These are phyloP conservation scores for Phenganax marumi DNA, from an alignment of 92 coral and sea anemone genomes.

Conservation along the genomic window DNA sequence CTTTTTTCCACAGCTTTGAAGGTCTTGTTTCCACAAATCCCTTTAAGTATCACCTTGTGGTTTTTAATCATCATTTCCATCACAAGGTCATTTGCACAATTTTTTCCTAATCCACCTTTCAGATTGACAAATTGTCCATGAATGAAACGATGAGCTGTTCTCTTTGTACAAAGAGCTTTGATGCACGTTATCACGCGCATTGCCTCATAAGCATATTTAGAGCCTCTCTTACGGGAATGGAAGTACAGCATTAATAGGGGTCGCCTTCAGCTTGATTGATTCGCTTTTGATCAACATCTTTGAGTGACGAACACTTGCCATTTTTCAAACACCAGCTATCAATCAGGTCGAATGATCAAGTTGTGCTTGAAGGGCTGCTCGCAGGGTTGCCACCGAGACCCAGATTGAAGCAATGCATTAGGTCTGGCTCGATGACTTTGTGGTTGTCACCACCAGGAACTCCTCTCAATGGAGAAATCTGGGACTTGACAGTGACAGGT, in stretches of 20 bases:
- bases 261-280: too few relatives aligned
- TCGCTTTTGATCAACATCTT: too few relatives aligned
- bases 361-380: too few relatives aligned
- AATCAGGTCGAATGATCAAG: too few relatives aligned
- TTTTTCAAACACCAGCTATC: too few relatives aligned
- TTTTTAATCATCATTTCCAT: constrained; percentile 37
- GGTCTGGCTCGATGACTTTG: too few relatives aligned
- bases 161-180: background rate
- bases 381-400: too few relatives aligned
- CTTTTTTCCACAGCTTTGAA: constrained; percentile 55
- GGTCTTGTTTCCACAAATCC: constrained; percentile 59
- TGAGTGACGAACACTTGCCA: too few relatives aligned
- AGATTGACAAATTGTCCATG: background rate
- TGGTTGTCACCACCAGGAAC: too few relatives aligned
- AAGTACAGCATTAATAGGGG: background rate
- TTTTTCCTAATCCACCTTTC: constrained; percentile 37
- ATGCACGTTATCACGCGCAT: constrained; percentile 54
- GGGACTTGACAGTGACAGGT: too few relatives aligned
- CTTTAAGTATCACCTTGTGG: constrained; percentile 44
- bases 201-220: constrained; percentile 66
- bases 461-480: too few relatives aligned
- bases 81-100: constrained; percentile 40
- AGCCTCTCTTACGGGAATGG: constrained; percentile 61
- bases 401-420: too few relatives aligned
- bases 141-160: background rate